Evolutionary conservation across 2,888 invertebrate species (phyloP).

Genomic region (Heteropelma amictum): DNA sequence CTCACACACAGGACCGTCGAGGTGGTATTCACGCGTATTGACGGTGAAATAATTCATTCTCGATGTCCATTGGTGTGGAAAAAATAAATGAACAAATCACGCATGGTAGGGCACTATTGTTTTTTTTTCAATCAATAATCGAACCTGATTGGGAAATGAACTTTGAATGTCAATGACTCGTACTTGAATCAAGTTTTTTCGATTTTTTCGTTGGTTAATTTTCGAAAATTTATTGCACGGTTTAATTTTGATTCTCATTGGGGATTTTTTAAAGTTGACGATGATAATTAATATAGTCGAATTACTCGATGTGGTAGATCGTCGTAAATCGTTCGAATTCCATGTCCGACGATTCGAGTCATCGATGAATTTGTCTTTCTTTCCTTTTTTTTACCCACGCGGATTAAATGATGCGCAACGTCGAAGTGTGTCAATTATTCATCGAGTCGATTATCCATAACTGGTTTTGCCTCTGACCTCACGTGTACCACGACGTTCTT

Average conservation of each 20-base stretch:
- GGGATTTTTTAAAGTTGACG: too few species aligned
- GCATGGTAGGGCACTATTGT: background rate
- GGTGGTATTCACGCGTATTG: constrained; percentile 2
- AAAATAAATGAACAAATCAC: background rate
- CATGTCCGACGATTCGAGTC: too few species aligned
- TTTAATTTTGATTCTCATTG: too few species aligned
- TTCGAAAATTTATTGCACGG: too few species aligned
- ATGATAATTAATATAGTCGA: too few species aligned
- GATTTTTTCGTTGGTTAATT: too few species aligned
- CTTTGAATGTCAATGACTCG: too few species aligned
- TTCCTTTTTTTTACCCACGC: background rate
- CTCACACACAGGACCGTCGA: background rate
- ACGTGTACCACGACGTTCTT: background rate
- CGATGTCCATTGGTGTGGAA: background rate
- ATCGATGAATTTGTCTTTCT: background rate
- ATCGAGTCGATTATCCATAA: constrained; percentile 26
- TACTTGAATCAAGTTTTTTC: too few species aligned
- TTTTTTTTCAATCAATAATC: background rate
- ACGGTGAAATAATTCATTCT: constrained; percentile 8
- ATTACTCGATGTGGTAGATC: too few species aligned
- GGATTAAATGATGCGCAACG: background rate
- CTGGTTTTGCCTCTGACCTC: constrained; percentile 40
- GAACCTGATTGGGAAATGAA: too few species aligned
- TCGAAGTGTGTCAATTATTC: constrained; percentile 44
- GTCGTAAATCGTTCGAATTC: too few species aligned